Conservation (phyloP, 2,113 vertebrate genomes). For the Stigmatopora argus region DNA sequence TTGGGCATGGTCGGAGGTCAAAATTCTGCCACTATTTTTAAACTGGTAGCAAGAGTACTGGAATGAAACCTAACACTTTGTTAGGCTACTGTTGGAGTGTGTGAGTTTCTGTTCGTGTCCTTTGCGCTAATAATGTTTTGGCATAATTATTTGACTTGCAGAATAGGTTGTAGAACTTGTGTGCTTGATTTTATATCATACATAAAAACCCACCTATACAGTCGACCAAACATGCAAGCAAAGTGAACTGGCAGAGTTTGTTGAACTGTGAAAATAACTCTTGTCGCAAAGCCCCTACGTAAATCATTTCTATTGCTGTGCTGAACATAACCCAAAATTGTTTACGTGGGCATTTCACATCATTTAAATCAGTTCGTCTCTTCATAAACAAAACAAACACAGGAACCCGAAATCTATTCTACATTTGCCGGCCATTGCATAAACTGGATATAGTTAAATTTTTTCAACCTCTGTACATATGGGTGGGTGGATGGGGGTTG, state of each 20-base stretch:
- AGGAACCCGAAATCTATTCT: background rate
- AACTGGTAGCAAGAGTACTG: conserved; percentile 38
- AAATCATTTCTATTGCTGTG: conserved; percentile 10
- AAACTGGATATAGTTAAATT: background rate
- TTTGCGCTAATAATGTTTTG: background rate
- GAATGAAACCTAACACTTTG: conserved; percentile 60
- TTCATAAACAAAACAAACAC: background rate
- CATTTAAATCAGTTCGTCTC: background rate
- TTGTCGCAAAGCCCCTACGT: background rate
- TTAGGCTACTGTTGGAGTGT: conserved; percentile 29
- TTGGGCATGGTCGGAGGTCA: conserved; percentile 51
- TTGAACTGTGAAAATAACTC: conserved; percentile 14
- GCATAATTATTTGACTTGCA: conserved; percentile 7
- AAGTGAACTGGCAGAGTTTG: conserved; percentile 9
- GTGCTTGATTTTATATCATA: background rate
- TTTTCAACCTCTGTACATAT: background rate
- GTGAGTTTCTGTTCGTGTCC: conserved; percentile 8
- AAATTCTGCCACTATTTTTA: conserved; percentile 57
- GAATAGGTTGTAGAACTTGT: background rate
- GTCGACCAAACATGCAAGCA: conserved; percentile 20
- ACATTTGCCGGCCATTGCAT: conserved; percentile 5
- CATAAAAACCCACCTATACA: conserved; percentile 1
- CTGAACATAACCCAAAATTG: background rate
- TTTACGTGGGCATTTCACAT: background rate
- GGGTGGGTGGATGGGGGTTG: conserved; percentile 1